These are phyloP conservation scores for Semicossyphus pulcher DNA, from an alignment of 2,113 vertebrate genomes.

Conservation along the genomic window DNA sequence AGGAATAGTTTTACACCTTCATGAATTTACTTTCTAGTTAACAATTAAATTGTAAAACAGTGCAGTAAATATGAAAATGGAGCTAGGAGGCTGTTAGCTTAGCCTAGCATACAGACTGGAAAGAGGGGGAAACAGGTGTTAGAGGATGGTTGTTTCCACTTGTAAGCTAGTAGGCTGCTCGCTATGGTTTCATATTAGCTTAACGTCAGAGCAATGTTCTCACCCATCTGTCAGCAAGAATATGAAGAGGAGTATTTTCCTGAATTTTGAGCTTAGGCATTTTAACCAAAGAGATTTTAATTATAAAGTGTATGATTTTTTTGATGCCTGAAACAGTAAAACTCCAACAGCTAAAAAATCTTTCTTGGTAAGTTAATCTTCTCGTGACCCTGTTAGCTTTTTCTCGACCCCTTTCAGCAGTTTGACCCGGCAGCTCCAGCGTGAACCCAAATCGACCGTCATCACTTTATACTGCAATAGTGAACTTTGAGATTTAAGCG, in stretches of 20 bases:
- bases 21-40: neutral
- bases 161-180: too few relatives aligned
- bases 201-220: too few relatives aligned
- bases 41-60: neutral
- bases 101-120: neutral
- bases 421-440: neutral
- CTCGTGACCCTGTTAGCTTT: too few relatives aligned
- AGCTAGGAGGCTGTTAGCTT: neutral
- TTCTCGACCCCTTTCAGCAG: too few relatives aligned
- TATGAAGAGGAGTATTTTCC: too few relatives aligned
- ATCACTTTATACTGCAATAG: neutral
- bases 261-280: neutral
- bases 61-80: neutral
- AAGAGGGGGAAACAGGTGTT: neutral
- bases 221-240: too few relatives aligned
- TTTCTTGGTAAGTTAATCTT: too few relatives aligned
- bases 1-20: neutral
- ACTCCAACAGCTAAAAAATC: too few relatives aligned
- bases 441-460: neutral
- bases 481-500: constrained; percentile 19
- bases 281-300: neutral
- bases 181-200: too few relatives aligned
- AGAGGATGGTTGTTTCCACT: too few relatives aligned
- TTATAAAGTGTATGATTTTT: neutral
- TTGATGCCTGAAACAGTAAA: neutral